These are phyloP conservation scores for Xenopus laevis DNA, from an alignment of 2,113 vertebrate genomes.

Conservation along the genomic window DNA sequence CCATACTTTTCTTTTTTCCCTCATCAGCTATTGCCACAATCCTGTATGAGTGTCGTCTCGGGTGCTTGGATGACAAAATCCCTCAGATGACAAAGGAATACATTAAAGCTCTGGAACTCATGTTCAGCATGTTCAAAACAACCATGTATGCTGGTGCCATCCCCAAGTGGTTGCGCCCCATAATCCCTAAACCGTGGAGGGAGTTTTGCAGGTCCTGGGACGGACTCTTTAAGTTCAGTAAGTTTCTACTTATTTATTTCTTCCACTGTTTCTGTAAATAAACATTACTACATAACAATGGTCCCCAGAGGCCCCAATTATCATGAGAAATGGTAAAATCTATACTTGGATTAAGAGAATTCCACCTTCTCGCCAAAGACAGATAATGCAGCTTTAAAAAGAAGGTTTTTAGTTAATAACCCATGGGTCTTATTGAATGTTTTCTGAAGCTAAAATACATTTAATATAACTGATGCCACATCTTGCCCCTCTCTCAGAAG, in stretches of 20 bases:
- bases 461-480: too few relatives aligned
- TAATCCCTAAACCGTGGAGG: constrained; percentile 87
- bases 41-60: constrained; percentile 80
- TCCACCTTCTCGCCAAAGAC: too few relatives aligned
- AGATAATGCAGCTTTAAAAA: too few relatives aligned
- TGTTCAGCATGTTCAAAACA: constrained; percentile 94
- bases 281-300: too few relatives aligned
- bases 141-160: constrained; percentile 92
- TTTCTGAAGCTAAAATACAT: too few relatives aligned
- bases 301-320: too few relatives aligned
- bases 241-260: constrained; percentile 49
- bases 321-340: too few relatives aligned
- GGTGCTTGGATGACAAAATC: constrained; percentile 77
- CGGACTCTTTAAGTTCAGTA: constrained; percentile 92
- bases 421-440: too few relatives aligned
- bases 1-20: neutral
- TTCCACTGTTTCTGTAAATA: too few relatives aligned
- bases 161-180: constrained; percentile 83
- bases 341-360: too few relatives aligned
- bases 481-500: too few relatives aligned
- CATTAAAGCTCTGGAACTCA: constrained; percentile 81
- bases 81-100: constrained; percentile 79
- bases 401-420: too few relatives aligned
- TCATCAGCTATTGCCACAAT: constrained; percentile 78
- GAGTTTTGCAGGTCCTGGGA: constrained; percentile 93